Evolutionary conservation across 1,140 invertebrate species (phyloP).

Genomic region (Battus philenor): DNA sequence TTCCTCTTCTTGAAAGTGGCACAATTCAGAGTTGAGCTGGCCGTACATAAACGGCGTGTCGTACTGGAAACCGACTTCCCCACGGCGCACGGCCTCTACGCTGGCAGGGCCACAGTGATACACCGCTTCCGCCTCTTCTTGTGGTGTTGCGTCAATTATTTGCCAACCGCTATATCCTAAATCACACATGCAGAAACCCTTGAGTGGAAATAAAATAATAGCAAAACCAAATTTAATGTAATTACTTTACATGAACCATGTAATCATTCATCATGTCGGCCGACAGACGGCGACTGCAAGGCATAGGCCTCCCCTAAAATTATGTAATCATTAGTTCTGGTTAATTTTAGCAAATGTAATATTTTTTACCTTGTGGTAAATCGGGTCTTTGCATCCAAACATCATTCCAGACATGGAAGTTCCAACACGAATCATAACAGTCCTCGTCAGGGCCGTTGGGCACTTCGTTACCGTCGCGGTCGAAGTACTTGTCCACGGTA

Average conservation of each 20-base stretch:
- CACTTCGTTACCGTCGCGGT: constrained; percentile 79
- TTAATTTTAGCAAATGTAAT: no score
- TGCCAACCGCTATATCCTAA: constrained; percentile 87
- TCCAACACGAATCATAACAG: constrained; percentile 81
- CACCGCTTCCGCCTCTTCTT: constrained; percentile 82
- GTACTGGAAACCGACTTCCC: constrained; percentile 84
- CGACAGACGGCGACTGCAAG: no score
- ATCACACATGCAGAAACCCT: no score
- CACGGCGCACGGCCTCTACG: constrained; percentile 82
- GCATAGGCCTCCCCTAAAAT: no score
- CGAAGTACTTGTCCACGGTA: constrained; percentile 83
- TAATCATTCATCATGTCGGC: no score
- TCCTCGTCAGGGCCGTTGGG: constrained; percentile 78
- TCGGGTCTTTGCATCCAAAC: constrained; percentile 88
- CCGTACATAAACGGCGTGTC: constrained; percentile 87
- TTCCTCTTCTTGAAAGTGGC: constrained; percentile 81
- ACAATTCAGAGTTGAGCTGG: constrained; percentile 87
- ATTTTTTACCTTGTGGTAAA: constrained; percentile 76
- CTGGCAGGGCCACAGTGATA: constrained; percentile 84
- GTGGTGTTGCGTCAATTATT: constrained; percentile 86
- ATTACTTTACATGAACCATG: no score
- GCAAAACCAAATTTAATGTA: no score
- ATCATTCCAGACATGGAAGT: constrained; percentile 92
- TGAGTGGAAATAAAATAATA: constrained; percentile 5
- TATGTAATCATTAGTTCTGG: no score